Conservation (phyloP, 2,888 invertebrate genomes). For the Coremacera marginata region DNA sequence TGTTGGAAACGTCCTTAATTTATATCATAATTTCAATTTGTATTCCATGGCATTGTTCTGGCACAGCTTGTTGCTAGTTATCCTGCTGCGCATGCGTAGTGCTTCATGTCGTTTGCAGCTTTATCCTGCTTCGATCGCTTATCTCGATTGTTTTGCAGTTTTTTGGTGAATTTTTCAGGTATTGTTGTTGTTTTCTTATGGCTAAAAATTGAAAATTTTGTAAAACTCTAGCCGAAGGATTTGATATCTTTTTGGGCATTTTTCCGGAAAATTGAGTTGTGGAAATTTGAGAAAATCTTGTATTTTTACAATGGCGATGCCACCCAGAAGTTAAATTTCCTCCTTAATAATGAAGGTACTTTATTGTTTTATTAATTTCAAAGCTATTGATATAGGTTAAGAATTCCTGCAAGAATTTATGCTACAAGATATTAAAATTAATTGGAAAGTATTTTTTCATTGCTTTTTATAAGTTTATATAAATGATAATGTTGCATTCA, state of each 20-base stretch:
- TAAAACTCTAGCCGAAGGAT: neutral
- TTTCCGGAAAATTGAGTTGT: neutral
- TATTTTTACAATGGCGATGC: neutral
- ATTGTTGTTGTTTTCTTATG: neutral
- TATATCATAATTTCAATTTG: conserved; percentile 45
- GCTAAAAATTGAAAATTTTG: neutral
- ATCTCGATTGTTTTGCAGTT: conserved; percentile 42
- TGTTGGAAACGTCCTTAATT: conserved; percentile 32
- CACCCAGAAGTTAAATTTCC: neutral
- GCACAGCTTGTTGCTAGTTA: conserved; percentile 2
- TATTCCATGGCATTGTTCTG: conserved; percentile 6
- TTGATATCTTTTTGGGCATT: neutral
- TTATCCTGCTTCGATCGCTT: conserved; percentile 49
- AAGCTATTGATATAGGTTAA: no score
- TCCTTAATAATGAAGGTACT: neutral
- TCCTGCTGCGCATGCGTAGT: neutral
- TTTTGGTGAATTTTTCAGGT: conserved; percentile 30
- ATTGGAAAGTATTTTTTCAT: no score
- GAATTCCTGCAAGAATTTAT: no score
- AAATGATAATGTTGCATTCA: no score
- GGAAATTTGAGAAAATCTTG: neutral
- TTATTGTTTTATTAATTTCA: neutral
- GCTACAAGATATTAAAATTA: no score
- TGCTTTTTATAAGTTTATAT: no score
- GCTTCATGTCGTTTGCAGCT: conserved; percentile 36